Conservation (phyloP, 2,888 invertebrate species). For the Automeris io region DNA sequence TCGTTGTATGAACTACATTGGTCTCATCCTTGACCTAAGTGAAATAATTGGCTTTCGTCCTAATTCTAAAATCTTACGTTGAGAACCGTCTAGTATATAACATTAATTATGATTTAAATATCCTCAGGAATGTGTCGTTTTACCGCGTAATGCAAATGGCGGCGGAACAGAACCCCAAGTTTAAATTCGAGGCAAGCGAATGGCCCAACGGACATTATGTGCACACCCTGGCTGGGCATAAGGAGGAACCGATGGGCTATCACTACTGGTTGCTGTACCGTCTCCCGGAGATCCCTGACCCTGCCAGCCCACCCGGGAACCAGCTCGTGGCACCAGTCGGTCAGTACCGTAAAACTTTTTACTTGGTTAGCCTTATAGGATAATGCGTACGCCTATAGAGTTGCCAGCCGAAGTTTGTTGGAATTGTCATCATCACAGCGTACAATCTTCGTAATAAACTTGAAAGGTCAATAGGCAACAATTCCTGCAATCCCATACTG, state of each 20-base stretch:
- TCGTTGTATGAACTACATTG: no score
- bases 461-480: no score
- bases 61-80: no score
- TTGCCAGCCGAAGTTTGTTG: no score
- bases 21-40: no score
- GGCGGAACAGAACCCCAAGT: conserved; percentile 84
- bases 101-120: background rate
- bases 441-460: no score
- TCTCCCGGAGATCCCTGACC: conserved; percentile 87
- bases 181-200: conserved; percentile 87
- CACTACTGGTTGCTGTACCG: conserved; percentile 94
- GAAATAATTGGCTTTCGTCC: no score
- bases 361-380: background rate
- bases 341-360: conserved; percentile 47
- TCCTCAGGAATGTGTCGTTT: conserved; percentile 78
- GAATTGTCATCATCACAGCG: no score
- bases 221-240: conserved; percentile 88
- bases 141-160: conserved; percentile 90
- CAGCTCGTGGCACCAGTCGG: conserved; percentile 92
- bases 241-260: conserved; percentile 89
- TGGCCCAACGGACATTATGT: conserved; percentile 97
- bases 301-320: conserved; percentile 88
- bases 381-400: no score
- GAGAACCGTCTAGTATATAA: no score
- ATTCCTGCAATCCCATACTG: no score